Conservation (phyloP, 1,140 invertebrate genomes). For the Probaryconus sp. region DNA sequence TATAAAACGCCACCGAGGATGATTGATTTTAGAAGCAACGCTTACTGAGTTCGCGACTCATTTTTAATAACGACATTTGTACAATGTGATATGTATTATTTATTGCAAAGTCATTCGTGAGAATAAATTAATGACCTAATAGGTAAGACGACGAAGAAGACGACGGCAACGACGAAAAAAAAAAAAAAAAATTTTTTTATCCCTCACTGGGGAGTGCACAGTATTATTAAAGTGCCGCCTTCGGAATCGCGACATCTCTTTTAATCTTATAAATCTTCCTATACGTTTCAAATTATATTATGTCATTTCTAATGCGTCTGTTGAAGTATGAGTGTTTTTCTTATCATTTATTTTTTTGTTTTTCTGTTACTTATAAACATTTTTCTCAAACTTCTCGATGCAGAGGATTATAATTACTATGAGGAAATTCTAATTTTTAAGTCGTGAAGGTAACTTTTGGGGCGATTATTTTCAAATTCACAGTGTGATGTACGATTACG, state of each 20-base stretch:
- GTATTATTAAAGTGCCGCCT: constrained; percentile 55
- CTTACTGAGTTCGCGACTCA: constrained; percentile 17
- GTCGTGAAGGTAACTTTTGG: too few relatives aligned
- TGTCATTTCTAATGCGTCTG: constrained; percentile 1
- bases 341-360: too few relatives aligned
- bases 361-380: too few relatives aligned
- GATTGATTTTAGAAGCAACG: constrained; percentile 29
- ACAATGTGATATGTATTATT: constrained; percentile 59
- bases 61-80: constrained; percentile 37
- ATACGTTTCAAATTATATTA: constrained; percentile 20
- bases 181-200: too few relatives aligned
- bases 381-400: too few relatives aligned
- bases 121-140: constrained; percentile 10
- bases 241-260: constrained; percentile 11
- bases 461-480: too few relatives aligned
- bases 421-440: too few relatives aligned
- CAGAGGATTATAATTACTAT: too few relatives aligned
- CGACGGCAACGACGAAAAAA: constrained; percentile 16
- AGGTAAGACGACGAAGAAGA: constrained; percentile 13
- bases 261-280: constrained; percentile 1
- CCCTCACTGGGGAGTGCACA: constrained; percentile 46
- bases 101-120: constrained; percentile 25
- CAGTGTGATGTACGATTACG: too few relatives aligned
- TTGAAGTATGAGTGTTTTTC: constrained; percentile 57
- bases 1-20: constrained; percentile 9